These are phyloP conservation scores for Venusia cambrica DNA, from an alignment of 2,888 invertebrate species.

Conservation along the genomic window DNA sequence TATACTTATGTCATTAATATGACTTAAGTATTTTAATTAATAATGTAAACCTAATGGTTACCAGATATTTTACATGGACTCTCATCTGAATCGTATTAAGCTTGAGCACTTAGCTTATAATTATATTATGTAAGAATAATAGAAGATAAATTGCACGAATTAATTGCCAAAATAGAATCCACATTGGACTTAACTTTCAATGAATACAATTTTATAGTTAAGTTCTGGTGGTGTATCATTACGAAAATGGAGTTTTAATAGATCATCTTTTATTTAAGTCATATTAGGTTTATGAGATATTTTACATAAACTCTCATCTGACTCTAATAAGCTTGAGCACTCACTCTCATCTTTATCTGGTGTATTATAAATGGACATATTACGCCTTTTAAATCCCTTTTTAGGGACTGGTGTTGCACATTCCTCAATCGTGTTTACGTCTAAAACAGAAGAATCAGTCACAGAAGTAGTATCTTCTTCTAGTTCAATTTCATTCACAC, in stretches of 20 bases:
- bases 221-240: too few species aligned
- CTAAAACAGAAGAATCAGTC: slow-evolving; percentile 39
- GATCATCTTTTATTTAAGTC: too few species aligned
- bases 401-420: slow-evolving; percentile 52
- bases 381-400: slow-evolving; percentile 69
- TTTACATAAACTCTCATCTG: slow-evolving; percentile 45
- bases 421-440: slow-evolving; percentile 42
- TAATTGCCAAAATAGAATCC: slow-evolving; percentile 35
- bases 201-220: too few species aligned
- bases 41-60: too few species aligned
- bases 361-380: slow-evolving; percentile 63
- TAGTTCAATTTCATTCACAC: slow-evolving; percentile 41
- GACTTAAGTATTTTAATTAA: too few species aligned
- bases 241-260: too few species aligned
- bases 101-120: too few species aligned
- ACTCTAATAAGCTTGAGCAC: slow-evolving; percentile 39
- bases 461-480: slow-evolving; percentile 35
- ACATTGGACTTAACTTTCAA: slow-evolving; percentile 5
- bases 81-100: too few species aligned
- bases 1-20: too few species aligned
- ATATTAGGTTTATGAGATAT: slow-evolving; percentile 32
- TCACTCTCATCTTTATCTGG: slow-evolving; percentile 50
- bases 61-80: too few species aligned
- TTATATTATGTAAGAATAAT: too few species aligned
- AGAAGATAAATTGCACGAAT: slow-evolving; percentile 38